Evolutionary conservation across 2,797 vertebrate genomes (phyloP), one percentile per base, ranked within the genome.

Genomic region (Meda fulgida): DNA sequence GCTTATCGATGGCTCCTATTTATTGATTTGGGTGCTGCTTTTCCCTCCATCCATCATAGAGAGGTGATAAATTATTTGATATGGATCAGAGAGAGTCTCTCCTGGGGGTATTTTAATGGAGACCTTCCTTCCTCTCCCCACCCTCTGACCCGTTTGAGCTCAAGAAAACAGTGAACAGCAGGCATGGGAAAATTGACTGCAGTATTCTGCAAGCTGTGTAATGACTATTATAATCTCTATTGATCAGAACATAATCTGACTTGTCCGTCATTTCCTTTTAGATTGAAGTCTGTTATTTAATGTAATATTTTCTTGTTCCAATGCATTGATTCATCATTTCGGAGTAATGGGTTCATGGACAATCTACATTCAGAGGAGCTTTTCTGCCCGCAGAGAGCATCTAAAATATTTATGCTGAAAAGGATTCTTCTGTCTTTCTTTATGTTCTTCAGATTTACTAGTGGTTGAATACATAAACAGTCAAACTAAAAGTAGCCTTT

Each of bases 31-130:
- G 86, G 88, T 26, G 81, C 83, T 73, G 85, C 87, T 88, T 87
- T 88, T 48, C 60, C 23, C 29, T 81, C 63, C 83, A 84, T 88
- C 69, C 83, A 81, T 82, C 81, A 77, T 87, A 90, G 88, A 87
- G 81, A 87, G 53, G 85, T 86, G 85, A 93, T 92, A 89, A 90
- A 94, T 92, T 85, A 92, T 93, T 90, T 93, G 89, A 93, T 91
- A 89, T 80, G 82, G 70, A 86, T 91, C 78, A 84, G 87, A 82
- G 80, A 81, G 87, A 89, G 88, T 86, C 78, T 86, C 87, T 88
- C 83, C 87, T 88, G 5, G 40, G 84, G 80, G 80, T 81, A 78
- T 90, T 90, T 90, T 90, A 92, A 93, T 88, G 79, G 86, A 89
- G 80, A 86, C 80, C 86, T 77, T 84, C 84, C 79, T 91, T 71